Base-by-base conservation (phyloP, 2,888 invertebrate genomes). In the Anoncus sp. region DNA sequence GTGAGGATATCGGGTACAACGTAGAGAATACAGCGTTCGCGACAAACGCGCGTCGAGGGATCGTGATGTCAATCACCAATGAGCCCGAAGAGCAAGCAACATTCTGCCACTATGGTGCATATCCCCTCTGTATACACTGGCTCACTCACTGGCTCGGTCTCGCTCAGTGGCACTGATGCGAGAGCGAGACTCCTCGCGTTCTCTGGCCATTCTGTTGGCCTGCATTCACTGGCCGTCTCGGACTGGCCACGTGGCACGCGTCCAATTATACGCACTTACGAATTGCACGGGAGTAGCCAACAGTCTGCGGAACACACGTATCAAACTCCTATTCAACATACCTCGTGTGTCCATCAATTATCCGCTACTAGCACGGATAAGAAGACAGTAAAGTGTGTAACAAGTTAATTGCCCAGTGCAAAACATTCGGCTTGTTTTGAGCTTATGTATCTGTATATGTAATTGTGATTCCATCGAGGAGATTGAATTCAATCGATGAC, bases 61-160 rank as follows among this genome's bases (percentile, higher is more conserved):
- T 85, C 85, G 82, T 83, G 85, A 85, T 85, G 86, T 86, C 86
- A 86, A 86, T 87, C 86, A 86, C 85, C 77, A 79, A 85, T 83
- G 83, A 86, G 84, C 51, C 69, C 18, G 62, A 31, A 66, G 65
- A 71, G 43, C 57, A 31, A 45, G 43, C 60, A 51, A 66, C 71
- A 53, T 60, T 71, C 49, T 24, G 60, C 35, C 62, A 24, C 59
- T 51, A 20, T 22, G 43, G 14, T 60, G 66, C n/a, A 47, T 53
- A 31, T 51, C 27, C 18, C 40, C 10, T 47, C 38, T 40, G 6
- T 40, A 38, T 35, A 22, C 38, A 38, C n/a, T 35, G 31, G 31
- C 31, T 31, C 31, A n/a, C n/a, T n/a, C n/a, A 7, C 31, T 6
- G 10, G 20, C 24, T 22, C 51, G 51, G 22, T 24, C 14, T 20